phyloP scores from a whole-genome alignment of 2,888 invertebrate genomes.

The Junonia oenone region DNA sequence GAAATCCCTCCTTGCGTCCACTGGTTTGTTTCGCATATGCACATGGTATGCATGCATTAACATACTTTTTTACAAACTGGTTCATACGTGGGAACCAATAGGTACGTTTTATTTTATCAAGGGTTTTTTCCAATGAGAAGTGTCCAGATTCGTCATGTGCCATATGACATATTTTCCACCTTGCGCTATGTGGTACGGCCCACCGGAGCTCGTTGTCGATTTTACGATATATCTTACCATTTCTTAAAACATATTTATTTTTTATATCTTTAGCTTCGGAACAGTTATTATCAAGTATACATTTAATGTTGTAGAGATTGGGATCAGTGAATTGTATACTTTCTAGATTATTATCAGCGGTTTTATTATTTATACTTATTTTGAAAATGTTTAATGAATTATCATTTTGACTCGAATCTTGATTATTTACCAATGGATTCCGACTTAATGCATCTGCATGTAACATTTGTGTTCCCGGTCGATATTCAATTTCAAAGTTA shows the following conservation, averaged over 20 bases:
- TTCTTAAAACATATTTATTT: neutral
- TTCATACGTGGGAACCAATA: slow-evolving; percentile 1
- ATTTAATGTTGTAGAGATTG: neutral
- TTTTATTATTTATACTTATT: too few species aligned
- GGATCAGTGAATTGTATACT: neutral
- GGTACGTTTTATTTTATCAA: neutral
- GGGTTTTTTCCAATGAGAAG: slow-evolving; percentile 16
- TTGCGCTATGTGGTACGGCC: slow-evolving; percentile 4
- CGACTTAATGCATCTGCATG: too few species aligned
- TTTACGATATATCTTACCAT: neutral
- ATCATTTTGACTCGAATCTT: too few species aligned
- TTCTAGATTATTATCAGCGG: neutral
- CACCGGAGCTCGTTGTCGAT: neutral
- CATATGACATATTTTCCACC: neutral
- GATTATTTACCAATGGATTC: too few species aligned
- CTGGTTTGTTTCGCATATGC: slow-evolving; percentile 22
- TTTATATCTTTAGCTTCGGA: neutral
- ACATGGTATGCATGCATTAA: slow-evolving; percentile 19
- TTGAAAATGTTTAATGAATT: too few species aligned
- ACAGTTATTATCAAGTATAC: neutral
- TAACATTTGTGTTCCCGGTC: neutral
- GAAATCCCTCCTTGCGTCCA: neutral
- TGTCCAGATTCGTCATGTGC: slow-evolving; percentile 25
- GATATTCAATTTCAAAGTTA: neutral
- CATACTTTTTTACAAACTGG: slow-evolving; percentile 25